Evolutionary conservation across 2,888 invertebrate genomes (phyloP).

Genomic region (Mesochorus sp.): DNA sequence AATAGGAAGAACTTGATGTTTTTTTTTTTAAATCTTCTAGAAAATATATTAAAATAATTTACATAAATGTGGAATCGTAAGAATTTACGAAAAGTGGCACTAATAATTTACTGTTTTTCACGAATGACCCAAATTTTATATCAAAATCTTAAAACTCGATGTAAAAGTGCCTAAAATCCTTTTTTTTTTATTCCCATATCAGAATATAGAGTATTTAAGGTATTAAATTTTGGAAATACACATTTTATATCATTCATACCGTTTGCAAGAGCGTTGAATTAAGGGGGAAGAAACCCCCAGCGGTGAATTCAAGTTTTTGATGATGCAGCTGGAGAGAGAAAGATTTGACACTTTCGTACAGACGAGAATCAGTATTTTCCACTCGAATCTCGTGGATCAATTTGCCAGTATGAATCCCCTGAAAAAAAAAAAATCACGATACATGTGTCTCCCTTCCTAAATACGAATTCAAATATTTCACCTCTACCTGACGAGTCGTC

Average conservation of each 20-base stretch:
- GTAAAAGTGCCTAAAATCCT: too few relatives aligned
- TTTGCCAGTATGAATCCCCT: slow-evolving; percentile 51
- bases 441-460: background rate
- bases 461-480: background rate
- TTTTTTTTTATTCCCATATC: too few relatives aligned
- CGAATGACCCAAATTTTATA: too few relatives aligned
- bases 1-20: too few relatives aligned
- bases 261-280: slow-evolving; percentile 74
- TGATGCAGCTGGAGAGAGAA: slow-evolving; percentile 74
- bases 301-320: slow-evolving; percentile 72
- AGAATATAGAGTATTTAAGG: background rate
- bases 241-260: slow-evolving; percentile 66
- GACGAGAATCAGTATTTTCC: slow-evolving; percentile 38
- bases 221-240: background rate
- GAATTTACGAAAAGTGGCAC: too few relatives aligned
- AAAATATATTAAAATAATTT: too few relatives aligned
- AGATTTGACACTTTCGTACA: slow-evolving; percentile 62
- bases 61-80: too few relatives aligned
- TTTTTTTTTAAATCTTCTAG: too few relatives aligned
- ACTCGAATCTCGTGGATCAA: slow-evolving; percentile 58
- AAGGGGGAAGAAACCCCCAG: slow-evolving; percentile 72
- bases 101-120: too few relatives aligned
- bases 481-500: slow-evolving; percentile 51
- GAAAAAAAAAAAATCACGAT: background rate
- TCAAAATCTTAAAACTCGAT: too few relatives aligned